Conservation (phyloP, 1,140 invertebrate genomes). For the Brevipalpus yothersi region DNA sequence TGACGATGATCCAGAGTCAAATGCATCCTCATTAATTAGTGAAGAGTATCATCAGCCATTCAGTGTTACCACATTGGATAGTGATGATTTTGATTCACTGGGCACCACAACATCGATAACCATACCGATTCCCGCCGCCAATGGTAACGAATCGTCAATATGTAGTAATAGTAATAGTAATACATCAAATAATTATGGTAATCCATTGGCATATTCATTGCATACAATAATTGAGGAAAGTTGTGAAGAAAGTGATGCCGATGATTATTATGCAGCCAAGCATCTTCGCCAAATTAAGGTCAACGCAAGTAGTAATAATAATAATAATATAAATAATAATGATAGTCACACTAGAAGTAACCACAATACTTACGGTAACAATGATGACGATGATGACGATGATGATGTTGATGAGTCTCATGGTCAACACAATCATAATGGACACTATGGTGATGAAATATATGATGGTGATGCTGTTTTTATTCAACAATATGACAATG, state of each 20-base stretch:
- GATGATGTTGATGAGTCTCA: neutral
- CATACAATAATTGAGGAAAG: constrained; percentile 83
- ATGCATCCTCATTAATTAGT: too few relatives aligned
- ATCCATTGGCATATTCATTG: constrained; percentile 36
- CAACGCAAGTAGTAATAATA: neutral
- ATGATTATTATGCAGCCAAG: constrained; percentile 22
- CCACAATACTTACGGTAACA: neutral
- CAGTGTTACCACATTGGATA: too few relatives aligned
- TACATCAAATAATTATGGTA: constrained; percentile 3
- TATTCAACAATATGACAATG: neutral
- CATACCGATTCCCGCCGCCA: too few relatives aligned
- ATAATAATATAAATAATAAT: neutral
- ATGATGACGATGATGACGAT: neutral
- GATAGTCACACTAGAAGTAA: neutral
- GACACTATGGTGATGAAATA: neutral
- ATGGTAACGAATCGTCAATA: too few relatives aligned
- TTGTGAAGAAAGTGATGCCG: constrained; percentile 44
- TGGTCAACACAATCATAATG: neutral
- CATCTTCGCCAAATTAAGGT: neutral
- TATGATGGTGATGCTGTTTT: neutral
- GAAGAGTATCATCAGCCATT: too few relatives aligned
- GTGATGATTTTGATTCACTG: too few relatives aligned
- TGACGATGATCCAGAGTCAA: too few relatives aligned
- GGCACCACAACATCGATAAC: too few relatives aligned
- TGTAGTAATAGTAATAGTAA: neutral